These are phyloP conservation scores for Mesembrinibis cayennensis DNA, from an alignment of 2,113 vertebrate species.

Conservation along the genomic window DNA sequence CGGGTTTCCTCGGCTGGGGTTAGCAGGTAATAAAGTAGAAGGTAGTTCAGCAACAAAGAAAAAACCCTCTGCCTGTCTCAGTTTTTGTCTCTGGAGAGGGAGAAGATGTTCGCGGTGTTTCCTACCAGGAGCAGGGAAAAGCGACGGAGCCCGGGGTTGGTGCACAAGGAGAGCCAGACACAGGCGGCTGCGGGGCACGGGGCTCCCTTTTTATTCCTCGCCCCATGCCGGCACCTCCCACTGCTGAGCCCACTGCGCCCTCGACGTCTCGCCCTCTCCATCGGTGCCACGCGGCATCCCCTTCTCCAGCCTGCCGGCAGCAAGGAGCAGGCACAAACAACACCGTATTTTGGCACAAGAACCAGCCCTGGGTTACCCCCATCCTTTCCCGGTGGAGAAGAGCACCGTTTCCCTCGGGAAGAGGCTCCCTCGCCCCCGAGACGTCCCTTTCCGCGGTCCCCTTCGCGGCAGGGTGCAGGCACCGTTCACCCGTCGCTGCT, in stretches of 20 bases:
- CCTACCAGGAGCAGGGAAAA: neutral
- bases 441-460: neutral
- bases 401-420: fast-evolving
- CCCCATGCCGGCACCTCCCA: neutral
- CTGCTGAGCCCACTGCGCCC: neutral
- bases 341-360: neutral
- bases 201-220: neutral
- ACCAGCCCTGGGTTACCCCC: neutral
- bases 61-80: neutral
- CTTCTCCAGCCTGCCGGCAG: neutral
- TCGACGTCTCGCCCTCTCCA: no score
- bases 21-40: neutral
- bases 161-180: neutral
- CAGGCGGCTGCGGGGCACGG: fast-evolving
- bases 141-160: fast-evolving
- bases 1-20: neutral
- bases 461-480: neutral
- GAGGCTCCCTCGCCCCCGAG: neutral
- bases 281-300: fast-evolving
- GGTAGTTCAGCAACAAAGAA: neutral
- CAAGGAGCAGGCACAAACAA: fast-evolving
- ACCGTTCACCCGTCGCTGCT: fast-evolving
- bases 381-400: neutral
- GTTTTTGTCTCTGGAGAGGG: neutral
- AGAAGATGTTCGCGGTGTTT: fast-evolving